These are phyloP conservation scores for Drosophila neocordata DNA, from an alignment of 1,140 invertebrate species.

Conservation along the genomic window DNA sequence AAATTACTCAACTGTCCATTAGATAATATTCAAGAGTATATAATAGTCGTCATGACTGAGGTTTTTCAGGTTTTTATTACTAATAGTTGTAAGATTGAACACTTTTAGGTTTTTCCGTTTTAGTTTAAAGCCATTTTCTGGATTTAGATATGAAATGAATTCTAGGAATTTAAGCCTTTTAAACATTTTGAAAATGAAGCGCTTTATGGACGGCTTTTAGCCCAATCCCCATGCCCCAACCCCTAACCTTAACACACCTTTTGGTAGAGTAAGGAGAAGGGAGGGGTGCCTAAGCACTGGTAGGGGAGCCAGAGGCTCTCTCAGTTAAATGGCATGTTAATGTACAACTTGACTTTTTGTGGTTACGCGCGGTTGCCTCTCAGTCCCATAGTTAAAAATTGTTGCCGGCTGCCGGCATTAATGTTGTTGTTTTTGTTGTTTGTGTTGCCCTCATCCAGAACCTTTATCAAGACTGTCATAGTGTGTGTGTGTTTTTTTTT, in stretches of 20 bases:
- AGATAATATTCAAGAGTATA: no score
- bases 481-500: slow-evolving; percentile 33
- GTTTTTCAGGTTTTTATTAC: no score
- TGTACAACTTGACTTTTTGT: slow-evolving; percentile 62
- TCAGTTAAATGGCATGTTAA: slow-evolving; percentile 63
- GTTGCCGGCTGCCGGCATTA: slow-evolving; percentile 17
- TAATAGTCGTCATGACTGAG: no score
- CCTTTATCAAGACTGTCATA: slow-evolving; percentile 63
- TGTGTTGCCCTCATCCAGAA: slow-evolving; percentile 45
- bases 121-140: no score
- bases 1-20: no score
- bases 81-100: no score
- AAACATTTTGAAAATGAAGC: not conserved
- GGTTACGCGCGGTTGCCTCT: slow-evolving; percentile 67
- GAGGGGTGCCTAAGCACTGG: not conserved
- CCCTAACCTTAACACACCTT: not conserved
- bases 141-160: not conserved
- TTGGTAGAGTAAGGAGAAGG: not conserved
- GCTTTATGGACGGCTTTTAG: not conserved
- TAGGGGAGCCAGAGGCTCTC: not conserved
- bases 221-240: not conserved
- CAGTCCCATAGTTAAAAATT: slow-evolving; percentile 16
- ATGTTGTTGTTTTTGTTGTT: slow-evolving; percentile 38
- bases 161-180: not conserved
- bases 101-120: no score